A percentile compares a stretch with the other conserved stretches of the same genome.
Evolutionary conservation across 2,888 invertebrate species (phyloP).

Genomic region (Cinara cedri): DNA sequence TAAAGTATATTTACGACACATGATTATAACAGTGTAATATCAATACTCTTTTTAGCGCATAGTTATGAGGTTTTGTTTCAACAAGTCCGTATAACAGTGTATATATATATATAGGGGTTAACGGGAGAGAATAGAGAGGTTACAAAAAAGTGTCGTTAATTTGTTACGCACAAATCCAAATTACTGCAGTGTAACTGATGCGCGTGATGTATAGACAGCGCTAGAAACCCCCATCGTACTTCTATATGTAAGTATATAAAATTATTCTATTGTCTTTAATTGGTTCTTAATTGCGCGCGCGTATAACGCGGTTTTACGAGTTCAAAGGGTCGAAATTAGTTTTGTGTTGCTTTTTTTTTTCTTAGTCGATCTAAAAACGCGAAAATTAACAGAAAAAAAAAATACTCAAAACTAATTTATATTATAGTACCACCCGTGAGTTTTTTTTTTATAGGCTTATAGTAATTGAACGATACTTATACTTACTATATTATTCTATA

Average conservation of each 20-base stretch:
- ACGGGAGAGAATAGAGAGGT: neutral
- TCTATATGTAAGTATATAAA: too few relatives aligned
- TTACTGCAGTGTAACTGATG: neutral
- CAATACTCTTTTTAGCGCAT: neutral
- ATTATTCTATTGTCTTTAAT: slow-evolving; percentile 13
- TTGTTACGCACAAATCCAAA: neutral
- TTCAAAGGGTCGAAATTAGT: neutral
- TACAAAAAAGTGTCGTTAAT: neutral
- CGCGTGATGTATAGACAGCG: slow-evolving; percentile 9
- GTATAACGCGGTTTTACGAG: neutral
- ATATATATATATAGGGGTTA: slow-evolving; percentile 25
- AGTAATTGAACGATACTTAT: too few relatives aligned
- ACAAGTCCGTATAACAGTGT: neutral
- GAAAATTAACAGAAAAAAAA: neutral
- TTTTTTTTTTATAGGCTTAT: too few relatives aligned
- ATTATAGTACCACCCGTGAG: neutral
- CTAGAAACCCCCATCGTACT: neutral
- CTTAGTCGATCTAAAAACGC: neutral
- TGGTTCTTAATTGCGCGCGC: slow-evolving; percentile 3
- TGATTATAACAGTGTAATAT: neutral
- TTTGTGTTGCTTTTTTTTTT: neutral
- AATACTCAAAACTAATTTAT: neutral
- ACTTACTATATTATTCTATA: too few relatives aligned
- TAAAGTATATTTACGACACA: neutral
- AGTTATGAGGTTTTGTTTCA: slow-evolving; percentile 2